phyloP scores from a whole-genome alignment of 2,888 invertebrate species.

The Drosophila rellima region DNA sequence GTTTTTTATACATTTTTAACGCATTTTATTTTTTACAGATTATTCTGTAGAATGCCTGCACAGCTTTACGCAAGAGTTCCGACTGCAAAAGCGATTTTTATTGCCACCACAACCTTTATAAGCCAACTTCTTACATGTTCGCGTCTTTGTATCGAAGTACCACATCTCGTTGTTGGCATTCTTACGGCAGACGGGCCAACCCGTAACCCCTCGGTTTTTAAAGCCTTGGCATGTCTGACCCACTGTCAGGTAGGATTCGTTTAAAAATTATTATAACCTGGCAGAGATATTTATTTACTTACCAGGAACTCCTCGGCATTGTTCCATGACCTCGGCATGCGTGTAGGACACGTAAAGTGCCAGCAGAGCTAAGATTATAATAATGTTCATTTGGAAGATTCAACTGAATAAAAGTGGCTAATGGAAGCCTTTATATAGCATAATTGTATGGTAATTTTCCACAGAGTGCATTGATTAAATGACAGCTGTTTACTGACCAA shows the following conservation, averaged over 20 bases:
- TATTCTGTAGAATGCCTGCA: neutral
- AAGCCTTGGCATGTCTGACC: conserved; percentile 2
- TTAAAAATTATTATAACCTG: neutral
- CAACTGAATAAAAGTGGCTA: neutral
- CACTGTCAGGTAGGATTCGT: neutral
- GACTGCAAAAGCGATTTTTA: conserved; percentile 41
- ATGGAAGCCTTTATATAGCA: neutral
- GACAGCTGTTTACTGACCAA: neutral
- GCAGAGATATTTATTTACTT: neutral
- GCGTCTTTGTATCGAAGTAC: conserved; percentile 20
- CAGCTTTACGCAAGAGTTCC: conserved; percentile 2
- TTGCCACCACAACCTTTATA: conserved; percentile 48
- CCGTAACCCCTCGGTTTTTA: conserved; percentile 14
- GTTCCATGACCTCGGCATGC: neutral
- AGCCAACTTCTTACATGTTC: conserved; percentile 21
- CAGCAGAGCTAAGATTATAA: conserved; percentile 8
- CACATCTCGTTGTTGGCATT: conserved; percentile 39
- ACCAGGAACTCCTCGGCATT: conserved; percentile 20
- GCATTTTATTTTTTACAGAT: neutral
- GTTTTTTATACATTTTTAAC: neutral
- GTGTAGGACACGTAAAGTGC: conserved; percentile 7
- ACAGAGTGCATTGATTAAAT: neutral
- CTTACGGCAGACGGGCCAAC: conserved; percentile 7
- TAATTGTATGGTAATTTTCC: neutral
- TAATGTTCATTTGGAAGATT: conserved; percentile 16